Evolutionary conservation across 30 jellyfish, hydroid and myxozoan genomes (phyloP), one percentile per base, ranked within the genome.

Genomic region (Mastigias papua): DNA sequence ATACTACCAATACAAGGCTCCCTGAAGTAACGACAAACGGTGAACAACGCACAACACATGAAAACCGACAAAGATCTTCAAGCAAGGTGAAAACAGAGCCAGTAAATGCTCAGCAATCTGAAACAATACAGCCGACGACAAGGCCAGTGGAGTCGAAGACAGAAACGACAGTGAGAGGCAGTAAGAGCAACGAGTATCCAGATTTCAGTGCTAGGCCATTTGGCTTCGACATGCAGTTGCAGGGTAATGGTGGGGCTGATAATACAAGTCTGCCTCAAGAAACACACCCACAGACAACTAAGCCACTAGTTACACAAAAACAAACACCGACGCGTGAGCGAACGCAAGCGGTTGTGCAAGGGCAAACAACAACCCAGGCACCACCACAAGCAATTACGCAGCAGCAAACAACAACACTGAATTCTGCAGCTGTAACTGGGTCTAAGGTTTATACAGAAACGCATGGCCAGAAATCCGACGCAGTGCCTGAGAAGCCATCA

Each of bases 131-230:
- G 60, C 84, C 84, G 28, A 81, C 85, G 61, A 81, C 91, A 1
- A 57, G 20, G 48, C 91, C 91, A 10, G 34, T 34, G 4, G 58
- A 34, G 16, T 1, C 28, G 29, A 60, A 51, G 37, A 26, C 28
- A 33, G n/a, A 54, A 49, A 35, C 51, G 2, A 48, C 72, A 13
- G 60, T 50, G 37, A 57, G 34, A 22, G 57, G 29, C 49, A 35
- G 51, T 34, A 26, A 35, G 0, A 48, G 50, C 7, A 88, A 85
- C 26, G 82, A 65, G 61, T 28, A 70, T n/a, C 82, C 26, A 51
- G 94, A 85, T 61, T 85, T 85, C 94, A 85, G 94, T 32, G 94
- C 88, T 15, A 72, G 94, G 83, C 94, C 94, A 32, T 85, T 85
- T 73, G 94, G 94, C 16, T 85, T 85, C 76, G 62, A 73, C 75